Base-by-base conservation (phyloP, 2,888 invertebrate genomes). In the Furcula furcula region DNA sequence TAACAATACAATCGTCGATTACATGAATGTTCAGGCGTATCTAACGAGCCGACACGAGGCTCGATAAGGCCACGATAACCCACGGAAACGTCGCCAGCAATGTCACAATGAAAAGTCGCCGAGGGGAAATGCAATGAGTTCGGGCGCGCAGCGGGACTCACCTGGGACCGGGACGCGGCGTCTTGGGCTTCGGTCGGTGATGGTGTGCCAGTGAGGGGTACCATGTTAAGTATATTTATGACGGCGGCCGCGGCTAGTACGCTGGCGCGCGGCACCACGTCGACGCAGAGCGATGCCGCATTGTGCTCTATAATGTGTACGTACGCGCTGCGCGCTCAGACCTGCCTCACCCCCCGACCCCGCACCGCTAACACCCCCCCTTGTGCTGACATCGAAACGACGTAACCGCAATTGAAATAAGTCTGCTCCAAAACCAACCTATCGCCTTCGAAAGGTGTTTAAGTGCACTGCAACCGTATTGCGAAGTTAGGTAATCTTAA, bases 221-320 rank as follows among this genome's bases (percentile, higher is more conserved):
- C 52, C 58, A 50, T 54, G 68, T 54, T 62, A 51, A 65, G 65
- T 70, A 67, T 81, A 78, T 79, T 77, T 78, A 78, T 73, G 67
- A 63, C 55, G 56, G 53, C 41, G 53, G 66, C 43, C 56, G 71
- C 42, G 51, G 61, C 65, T 67, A 76, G 58, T 69, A 71, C 74
- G 75, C 76, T 70, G 76, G 76, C 76, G 80, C 82, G 65, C 67
- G 45, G 59, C 47, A 44, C 57, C 58, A 71, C 81, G 79, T 76
- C 84, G 84, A 63, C 77, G 82, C 85, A 77, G 72, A 65, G 39
- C 65, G 70, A 58, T 81, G 77, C 77, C 84, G 83, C 82, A 86
- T 76, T 80, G 75, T 75, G 75, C 57, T 81, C 77, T 81, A 78
- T 76, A 68, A 60, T 70, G 57, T 70, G 67, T 72, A 76, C 68